These are phyloP conservation scores for Apodemia hepburni DNA, from an alignment of 2,888 invertebrate species.

Conservation along the genomic window DNA sequence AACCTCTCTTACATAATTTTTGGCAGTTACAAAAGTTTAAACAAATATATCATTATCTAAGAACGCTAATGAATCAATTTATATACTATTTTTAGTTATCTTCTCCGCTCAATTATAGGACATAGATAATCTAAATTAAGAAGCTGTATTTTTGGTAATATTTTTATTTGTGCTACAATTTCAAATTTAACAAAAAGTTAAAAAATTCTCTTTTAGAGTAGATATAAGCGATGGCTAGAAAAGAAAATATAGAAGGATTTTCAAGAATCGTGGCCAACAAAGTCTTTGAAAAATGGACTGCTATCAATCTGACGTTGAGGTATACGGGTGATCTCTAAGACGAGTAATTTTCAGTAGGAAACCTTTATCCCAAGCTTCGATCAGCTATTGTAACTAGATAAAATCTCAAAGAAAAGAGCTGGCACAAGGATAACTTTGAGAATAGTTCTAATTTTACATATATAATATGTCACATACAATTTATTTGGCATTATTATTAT, in stretches of 20 bases:
- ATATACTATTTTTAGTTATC: too few species aligned
- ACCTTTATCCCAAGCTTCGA: slow-evolving; percentile 7
- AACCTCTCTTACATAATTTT: too few species aligned
- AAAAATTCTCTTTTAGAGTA: slow-evolving; percentile 6
- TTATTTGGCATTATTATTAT: too few species aligned
- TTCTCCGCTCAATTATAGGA: too few species aligned
- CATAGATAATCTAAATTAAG: too few species aligned
- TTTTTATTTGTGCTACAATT: not conserved
- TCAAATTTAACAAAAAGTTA: not conserved
- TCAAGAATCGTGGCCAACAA: slow-evolving; percentile 20
- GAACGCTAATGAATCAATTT: too few species aligned
- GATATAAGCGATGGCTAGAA: slow-evolving; percentile 14
- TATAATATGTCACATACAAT: too few species aligned
- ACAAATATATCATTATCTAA: too few species aligned
- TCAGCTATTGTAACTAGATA: not conserved
- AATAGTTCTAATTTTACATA: too few species aligned
- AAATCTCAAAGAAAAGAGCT: not conserved
- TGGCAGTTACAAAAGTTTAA: too few species aligned
- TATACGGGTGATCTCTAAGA: slow-evolving; percentile 22
- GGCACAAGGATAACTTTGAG: too few species aligned
- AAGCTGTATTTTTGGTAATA: too few species aligned
- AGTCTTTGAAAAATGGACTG: slow-evolving; percentile 20
- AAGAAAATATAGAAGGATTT: slow-evolving; percentile 20
- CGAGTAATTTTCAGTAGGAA: slow-evolving; percentile 17
- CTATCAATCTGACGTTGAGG: slow-evolving; percentile 24